These are phyloP conservation scores for Etheostoma spectabile DNA, from an alignment of 2,113 vertebrate genomes.

Conservation along the genomic window DNA sequence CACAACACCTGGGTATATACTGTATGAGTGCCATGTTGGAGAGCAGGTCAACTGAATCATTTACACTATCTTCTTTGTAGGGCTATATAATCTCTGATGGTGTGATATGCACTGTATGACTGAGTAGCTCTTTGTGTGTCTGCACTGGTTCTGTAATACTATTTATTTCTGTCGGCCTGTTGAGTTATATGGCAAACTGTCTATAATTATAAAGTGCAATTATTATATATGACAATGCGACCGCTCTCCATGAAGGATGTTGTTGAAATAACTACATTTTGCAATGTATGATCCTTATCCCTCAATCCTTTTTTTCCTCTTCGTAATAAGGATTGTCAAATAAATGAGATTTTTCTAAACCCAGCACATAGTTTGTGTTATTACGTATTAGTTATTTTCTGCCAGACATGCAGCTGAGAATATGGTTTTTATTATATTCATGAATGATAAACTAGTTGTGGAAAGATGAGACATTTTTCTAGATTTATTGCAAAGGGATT, in stretches of 20 bases:
- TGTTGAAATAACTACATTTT: constrained; percentile 79
- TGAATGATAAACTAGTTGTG: constrained; percentile 36
- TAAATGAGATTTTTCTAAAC: constrained; percentile 84
- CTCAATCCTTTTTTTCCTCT: constrained; percentile 72
- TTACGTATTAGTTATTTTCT: constrained; percentile 41
- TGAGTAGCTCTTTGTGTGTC: constrained; percentile 63
- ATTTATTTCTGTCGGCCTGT: constrained; percentile 75
- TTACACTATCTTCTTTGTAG: constrained; percentile 59
- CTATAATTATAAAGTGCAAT: constrained; percentile 86
- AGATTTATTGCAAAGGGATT: constrained; percentile 55
- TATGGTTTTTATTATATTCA: constrained; percentile 25
- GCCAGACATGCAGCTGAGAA: constrained; percentile 8
- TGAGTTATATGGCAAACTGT: constrained; percentile 71
- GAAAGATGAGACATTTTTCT: constrained; percentile 39
- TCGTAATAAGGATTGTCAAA: constrained; percentile 84
- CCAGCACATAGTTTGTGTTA: constrained; percentile 50
- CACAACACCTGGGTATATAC: constrained; percentile 11
- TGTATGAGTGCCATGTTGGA: constrained; percentile 46
- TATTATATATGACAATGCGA: constrained; percentile 80
- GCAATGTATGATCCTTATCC: constrained; percentile 77
- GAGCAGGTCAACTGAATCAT: constrained; percentile 55
- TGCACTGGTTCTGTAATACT: constrained; percentile 71
- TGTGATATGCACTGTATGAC: constrained; percentile 49
- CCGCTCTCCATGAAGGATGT: constrained; percentile 74
- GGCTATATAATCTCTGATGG: constrained; percentile 70